Evolutionary conservation across 2,888 invertebrate species (phyloP), one percentile per base, ranked within the genome.

Genomic region (Agelastica alni): DNA sequence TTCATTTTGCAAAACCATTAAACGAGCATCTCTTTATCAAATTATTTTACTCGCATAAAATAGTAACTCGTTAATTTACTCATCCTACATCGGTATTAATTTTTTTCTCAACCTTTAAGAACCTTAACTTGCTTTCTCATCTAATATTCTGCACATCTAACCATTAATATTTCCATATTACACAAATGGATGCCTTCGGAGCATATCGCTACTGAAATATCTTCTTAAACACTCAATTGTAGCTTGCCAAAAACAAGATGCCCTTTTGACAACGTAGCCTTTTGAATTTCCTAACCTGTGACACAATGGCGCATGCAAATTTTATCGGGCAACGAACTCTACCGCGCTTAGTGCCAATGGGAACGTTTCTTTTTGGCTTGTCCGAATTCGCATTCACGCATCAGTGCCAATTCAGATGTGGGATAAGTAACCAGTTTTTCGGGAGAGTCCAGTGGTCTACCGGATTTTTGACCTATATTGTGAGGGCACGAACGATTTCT

Each of bases 281-380:
- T 46, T 58, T 55, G 39, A 48, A 46, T 22, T 32, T 51, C 22
- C 32, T 36, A 36, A 43, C 34, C 36, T 36, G 20, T 47, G 30
- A 43, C 49, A 59, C 56, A 59, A 59, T 53, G 47, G 53, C 51
- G 17, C 51, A 59, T 59, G 59, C 59, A 59, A 59, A 59, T 59
- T 53, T 51, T 17, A 28, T 10, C 52, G 57, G 53, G 26, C 54
- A 52, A 55, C 47, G 57, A 60, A 57, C 60, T 49, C 55, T 58
- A 28, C 14, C 20, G 32, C 28, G 48, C 39, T 48, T 37, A 3
- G 16, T 34, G 31, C 52, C 32, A 46, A 51, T 51, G 49, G 43
- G 51, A 55, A 51, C 39, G 49, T 31, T 41, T 34, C 36, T 51
- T 39, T 51, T 51, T 41, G 10, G 10, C n/a, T 37, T 9, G 22